Conservation (phyloP, 2,888 invertebrate genomes). For the Epinotia demarniana region DNA sequence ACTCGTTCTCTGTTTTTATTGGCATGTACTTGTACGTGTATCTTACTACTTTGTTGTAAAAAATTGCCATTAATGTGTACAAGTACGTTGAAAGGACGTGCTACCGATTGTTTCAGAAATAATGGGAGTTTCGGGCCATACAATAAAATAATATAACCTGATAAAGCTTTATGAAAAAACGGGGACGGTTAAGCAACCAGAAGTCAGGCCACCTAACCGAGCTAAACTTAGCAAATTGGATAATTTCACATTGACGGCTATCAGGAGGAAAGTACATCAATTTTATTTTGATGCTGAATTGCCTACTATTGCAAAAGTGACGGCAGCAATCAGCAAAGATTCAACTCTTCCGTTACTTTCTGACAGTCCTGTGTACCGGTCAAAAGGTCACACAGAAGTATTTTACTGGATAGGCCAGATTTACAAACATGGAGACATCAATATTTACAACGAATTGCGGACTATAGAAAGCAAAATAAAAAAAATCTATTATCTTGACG, state of each 20-base stretch:
- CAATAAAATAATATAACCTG: too few species aligned
- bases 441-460: neutral
- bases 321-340: conserved; percentile 15
- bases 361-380: conserved; percentile 12
- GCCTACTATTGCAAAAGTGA: conserved; percentile 18
- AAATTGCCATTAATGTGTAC: too few species aligned
- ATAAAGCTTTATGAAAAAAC: too few species aligned
- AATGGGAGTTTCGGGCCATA: neutral
- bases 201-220: too few species aligned
- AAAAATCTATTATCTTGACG: too few species aligned
- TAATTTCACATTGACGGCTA: too few species aligned
- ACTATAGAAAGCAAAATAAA: too few species aligned
- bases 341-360: conserved; percentile 17
- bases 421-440: neutral
- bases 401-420: conserved; percentile 20
- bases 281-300: conserved; percentile 1
- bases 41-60: neutral
- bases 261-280: too few species aligned
- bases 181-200: too few species aligned
- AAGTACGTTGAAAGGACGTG: neutral
- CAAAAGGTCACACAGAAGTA: conserved; percentile 17
- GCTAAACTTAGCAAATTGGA: too few species aligned
- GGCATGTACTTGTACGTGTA: neutral
- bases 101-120: neutral
- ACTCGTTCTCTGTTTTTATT: conserved; percentile 4